Evolutionary conservation across 2,113 vertebrate genomes (phyloP).

Genomic region (Ranitomeya variabilis): DNA sequence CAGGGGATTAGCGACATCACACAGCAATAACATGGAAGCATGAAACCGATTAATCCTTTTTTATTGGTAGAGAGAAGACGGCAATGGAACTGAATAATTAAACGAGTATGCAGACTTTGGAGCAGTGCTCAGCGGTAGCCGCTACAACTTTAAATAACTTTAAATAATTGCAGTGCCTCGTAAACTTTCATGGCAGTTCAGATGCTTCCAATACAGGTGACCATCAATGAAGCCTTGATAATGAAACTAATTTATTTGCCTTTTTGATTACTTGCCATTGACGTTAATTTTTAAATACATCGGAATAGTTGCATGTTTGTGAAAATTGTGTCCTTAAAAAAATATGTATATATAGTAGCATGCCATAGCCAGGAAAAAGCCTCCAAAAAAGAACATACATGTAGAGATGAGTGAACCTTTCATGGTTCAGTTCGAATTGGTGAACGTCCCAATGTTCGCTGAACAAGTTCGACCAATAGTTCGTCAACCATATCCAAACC

Average conservation of each 20-base stretch:
- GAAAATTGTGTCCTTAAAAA: not conserved
- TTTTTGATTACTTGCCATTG: not conserved
- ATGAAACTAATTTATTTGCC: not conserved
- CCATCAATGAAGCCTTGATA: not conserved
- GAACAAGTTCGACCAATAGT: too few relatives aligned
- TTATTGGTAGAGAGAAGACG: conserved; percentile 50
- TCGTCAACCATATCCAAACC: too few relatives aligned
- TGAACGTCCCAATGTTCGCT: too few relatives aligned
- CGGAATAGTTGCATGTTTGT: not conserved
- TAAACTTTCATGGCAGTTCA: not conserved
- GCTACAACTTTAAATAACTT: conserved; percentile 42
- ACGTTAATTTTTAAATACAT: not conserved
- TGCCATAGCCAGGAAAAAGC: not conserved
- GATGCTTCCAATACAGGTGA: not conserved
- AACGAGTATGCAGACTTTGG: conserved; percentile 28
- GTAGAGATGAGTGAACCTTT: too few relatives aligned
- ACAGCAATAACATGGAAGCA: conserved; percentile 52
- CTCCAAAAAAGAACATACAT: too few relatives aligned
- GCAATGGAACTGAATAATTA: conserved; percentile 51
- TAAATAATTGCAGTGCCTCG: conserved; percentile 38
- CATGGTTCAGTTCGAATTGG: too few relatives aligned
- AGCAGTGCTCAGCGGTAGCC: not conserved
- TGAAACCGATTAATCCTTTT: conserved; percentile 53
- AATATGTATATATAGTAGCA: too few relatives aligned
- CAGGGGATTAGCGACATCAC: conserved; percentile 38